Percentiles rank a stretch among this genome's conserved stretches.
These are phyloP conservation scores for Adrianichthys oophorus DNA, from an alignment of 2,797 vertebrate species.

Conservation along the genomic window DNA sequence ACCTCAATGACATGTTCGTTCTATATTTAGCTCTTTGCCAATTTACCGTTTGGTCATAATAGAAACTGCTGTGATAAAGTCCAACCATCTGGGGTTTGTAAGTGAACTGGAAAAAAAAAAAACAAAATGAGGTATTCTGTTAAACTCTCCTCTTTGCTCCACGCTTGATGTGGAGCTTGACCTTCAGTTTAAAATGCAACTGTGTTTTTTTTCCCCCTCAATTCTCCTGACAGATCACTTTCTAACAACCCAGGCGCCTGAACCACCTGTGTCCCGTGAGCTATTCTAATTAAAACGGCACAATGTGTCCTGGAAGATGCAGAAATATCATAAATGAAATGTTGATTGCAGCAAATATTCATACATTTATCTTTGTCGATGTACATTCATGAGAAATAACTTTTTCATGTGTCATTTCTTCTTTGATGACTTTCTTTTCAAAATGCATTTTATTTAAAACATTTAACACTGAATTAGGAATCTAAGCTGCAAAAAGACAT, in stretches of 20 bases:
- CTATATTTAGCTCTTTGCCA: not conserved
- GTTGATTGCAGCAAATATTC: conserved; percentile 2
- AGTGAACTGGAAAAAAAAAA: conserved; percentile 14
- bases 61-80: conserved; percentile 8
- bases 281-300: conserved; percentile 24
- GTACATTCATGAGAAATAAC: no score
- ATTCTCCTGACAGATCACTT: conserved; percentile 28
- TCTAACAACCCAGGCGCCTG: conserved; percentile 23
- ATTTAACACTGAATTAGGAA: no score
- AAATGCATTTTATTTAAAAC: no score
- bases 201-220: conserved; percentile 30
- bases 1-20: conserved; percentile 5
- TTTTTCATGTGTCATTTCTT: no score
- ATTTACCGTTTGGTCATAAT: not conserved
- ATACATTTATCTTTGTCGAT: conserved; percentile 1
- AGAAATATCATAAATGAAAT: conserved; percentile 19
- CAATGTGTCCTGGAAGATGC: conserved; percentile 36
- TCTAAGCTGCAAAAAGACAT: no score
- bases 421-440: no score
- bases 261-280: conserved; percentile 58
- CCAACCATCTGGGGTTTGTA: conserved; percentile 47
- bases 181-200: conserved; percentile 52
- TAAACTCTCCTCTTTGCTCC: conserved; percentile 22
- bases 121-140: conserved; percentile 12
- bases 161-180: conserved; percentile 33